Conservation (phyloP, 2,888 invertebrate genomes). For the Nematopogon swammerdamellus region DNA sequence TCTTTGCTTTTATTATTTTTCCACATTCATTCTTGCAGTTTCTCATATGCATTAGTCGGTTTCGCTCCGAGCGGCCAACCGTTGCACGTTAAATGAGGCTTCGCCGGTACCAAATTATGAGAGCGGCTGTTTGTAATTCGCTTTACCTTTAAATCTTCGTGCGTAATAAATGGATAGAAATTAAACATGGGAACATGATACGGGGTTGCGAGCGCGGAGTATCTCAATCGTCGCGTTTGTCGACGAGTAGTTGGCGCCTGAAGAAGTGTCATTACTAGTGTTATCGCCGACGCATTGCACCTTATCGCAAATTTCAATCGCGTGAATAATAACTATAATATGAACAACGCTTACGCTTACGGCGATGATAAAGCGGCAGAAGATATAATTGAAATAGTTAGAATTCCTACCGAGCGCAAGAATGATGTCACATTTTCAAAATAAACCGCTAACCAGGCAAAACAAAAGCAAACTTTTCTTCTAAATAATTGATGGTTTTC, state of each 20-base stretch:
- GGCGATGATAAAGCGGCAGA: background rate
- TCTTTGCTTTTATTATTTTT: constrained; percentile 35
- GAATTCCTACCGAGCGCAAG: background rate
- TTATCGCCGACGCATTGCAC: too few relatives aligned
- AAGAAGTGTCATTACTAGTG: too few relatives aligned
- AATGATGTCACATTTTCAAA: background rate
- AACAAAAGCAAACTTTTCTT: too few relatives aligned
- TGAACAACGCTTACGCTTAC: background rate
- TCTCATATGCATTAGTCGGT: constrained; percentile 33
- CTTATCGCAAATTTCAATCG: background rate
- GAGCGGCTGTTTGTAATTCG: constrained; percentile 14
- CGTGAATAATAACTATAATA: too few relatives aligned
- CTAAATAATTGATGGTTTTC: too few relatives aligned
- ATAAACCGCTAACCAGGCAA: background rate
- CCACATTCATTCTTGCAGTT: constrained; percentile 12
- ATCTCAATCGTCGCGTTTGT: too few relatives aligned
- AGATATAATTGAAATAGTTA: background rate
- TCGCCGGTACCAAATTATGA: constrained; percentile 47
- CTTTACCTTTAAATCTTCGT: background rate
- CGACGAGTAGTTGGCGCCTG: too few relatives aligned
- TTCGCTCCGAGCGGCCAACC: constrained; percentile 30
- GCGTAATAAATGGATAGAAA: too few relatives aligned
- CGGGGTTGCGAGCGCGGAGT: too few relatives aligned
- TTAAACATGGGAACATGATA: too few relatives aligned
- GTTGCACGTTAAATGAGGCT: constrained; percentile 47